Base-by-base conservation (phyloP, 2,113 vertebrate genomes). In the Tamias sibiricus region DNA sequence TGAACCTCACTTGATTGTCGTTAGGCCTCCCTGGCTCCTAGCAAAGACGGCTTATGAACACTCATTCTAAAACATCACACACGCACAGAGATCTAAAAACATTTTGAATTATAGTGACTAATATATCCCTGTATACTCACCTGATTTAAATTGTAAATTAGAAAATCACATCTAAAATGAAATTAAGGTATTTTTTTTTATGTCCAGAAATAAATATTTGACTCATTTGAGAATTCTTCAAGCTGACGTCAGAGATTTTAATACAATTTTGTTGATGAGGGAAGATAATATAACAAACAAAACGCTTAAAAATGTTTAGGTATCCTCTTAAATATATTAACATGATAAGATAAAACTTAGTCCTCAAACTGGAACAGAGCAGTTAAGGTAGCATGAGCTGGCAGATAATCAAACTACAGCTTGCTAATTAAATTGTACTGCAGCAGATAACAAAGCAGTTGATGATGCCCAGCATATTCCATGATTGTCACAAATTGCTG, bases 401-500 rank as follows among this genome's bases (percentile, higher is more conserved):
- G 80, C 82, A 42, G n/a, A 26, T 91, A 97, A 97, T 97, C 87
- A 88, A 95, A 98, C 87, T 88, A 81, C 69, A 97, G 14, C 72
- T 97, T 82, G 66, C 19, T 9, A 97, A 98, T 98, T 93, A 90
- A 95, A 98, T 98, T 98, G 97, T 96, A 69, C 88, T 81, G 35
- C 71, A 94, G 81, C 69, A 97, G 94, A 98, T 96, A 97, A 98
- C 83, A 88, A 76, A 35, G 82, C 32, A 93, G 91, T 3, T 96
- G 95, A 97, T 79, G 95, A 97, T 90, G 80, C 81, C 95, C 95
- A 97, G 97, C n/a, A 30, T 52, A 91, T 59, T 32, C 57, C 30
- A 35, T 95, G 98, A 98, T 98, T 97, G 97, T 90, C 96, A 96
- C 95, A 97, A 98, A 97, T 98, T 98, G 97, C 96, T 91, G 82